phyloP scores from a whole-genome alignment of 64 coral and sea anemone species.

The Stichodactyla helianthus region DNA sequence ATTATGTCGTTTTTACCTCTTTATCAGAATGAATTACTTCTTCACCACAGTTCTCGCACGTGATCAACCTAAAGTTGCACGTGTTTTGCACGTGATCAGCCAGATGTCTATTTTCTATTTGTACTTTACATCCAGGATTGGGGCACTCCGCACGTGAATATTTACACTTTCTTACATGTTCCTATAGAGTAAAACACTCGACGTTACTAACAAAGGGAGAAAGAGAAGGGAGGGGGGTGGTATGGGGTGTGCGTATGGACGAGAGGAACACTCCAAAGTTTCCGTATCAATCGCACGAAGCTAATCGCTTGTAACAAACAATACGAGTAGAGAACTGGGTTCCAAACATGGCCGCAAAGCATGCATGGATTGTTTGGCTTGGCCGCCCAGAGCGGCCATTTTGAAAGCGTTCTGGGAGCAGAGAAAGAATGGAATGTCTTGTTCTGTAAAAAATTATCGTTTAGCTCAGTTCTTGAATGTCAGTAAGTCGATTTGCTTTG shows the following conservation, averaged over 20 bases:
- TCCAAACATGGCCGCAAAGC: no score
- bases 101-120: background rate
- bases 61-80: constrained; percentile 1
- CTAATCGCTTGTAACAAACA: no score
- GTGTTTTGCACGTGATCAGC: background rate
- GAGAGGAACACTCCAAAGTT: no score
- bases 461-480: no score
- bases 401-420: no score
- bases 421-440: no score
- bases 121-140: background rate
- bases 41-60: background rate
- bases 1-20: background rate
- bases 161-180: background rate
- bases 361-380: no score
- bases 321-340: no score
- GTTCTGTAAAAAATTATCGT: no score
- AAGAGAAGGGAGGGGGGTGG: background rate
- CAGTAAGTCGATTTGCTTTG: no score
- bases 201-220: background rate
- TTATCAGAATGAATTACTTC: background rate
- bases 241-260: background rate
- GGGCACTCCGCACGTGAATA: background rate
- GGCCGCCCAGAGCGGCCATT: no score
- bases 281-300: no score
- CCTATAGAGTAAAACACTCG: background rate